Base-by-base conservation (phyloP, 1,140 invertebrate genomes). In the Caerostris extrusa region DNA sequence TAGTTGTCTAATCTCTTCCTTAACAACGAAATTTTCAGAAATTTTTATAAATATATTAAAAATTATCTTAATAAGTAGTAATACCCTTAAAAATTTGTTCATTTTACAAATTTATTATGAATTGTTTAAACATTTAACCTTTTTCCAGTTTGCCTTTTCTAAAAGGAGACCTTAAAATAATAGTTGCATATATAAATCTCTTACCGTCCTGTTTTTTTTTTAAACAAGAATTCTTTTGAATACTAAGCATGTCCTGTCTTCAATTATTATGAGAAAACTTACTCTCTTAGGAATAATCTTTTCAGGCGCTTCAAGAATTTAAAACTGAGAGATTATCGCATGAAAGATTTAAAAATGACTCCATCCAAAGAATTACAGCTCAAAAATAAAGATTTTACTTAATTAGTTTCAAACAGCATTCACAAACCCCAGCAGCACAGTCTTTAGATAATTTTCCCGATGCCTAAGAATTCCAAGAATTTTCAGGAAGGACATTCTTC, bases 401-500 rank as follows among this genome's bases (percentile, higher is more conserved):
- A 53, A 53, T 77, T 53, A 77, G 69, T 77, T 77, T 77, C 50
- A 77, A 77, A 50, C 50, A 50, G 69, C 8, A 77, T 67, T 67
- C 17, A 5, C 61, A 17, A 17, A n/a, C 5, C 17, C 14, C 61
- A 34, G 34, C 61, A 34, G 34, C 34, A 67, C n/a, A 17, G 14
- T 67, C 5, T 7, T 7, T 7, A 5, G 60, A 61, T 1, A 77
- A 77, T 77, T n/a, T 69, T 19, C 3, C 8, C 34, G 50, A 7
- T 50, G 10, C 7, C n/a, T 67, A 67, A 67, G 19, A 85, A 85
- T 85, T 85, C 67, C 50, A 19, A 17, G 57, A 91, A 81, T 60
- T 91, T 71, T 34, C 50, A 64, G 55, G 69, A 93, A 93, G 71
- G 77, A 53, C 53, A 87, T 93, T 93, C 64, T 60, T 64, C 61